Evolutionary conservation across 2,113 vertebrate genomes (phyloP), one percentile per base, ranked within the genome.

Genomic region (Oreocharis arfaki): DNA sequence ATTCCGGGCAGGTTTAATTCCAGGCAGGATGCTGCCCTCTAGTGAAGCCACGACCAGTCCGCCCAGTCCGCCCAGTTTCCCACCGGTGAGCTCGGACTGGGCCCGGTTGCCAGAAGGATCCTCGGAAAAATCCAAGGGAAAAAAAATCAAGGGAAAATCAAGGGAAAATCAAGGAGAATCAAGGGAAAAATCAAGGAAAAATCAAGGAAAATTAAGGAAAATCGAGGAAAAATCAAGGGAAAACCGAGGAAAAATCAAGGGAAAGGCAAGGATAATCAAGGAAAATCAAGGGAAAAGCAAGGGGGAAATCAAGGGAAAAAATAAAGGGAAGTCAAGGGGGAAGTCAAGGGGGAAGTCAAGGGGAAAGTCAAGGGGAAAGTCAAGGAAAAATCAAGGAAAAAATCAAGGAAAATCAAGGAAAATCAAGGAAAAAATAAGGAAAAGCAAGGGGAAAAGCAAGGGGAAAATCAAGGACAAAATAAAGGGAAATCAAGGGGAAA

Each of bases 21-120:
- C 77, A 80, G 95, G 93, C 91, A 7, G 70, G 93, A 60, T 91
- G 95, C 93, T 94, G 95, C 96, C 95, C 96, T 92, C 96, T 96
- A 93, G 91, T 84, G 96, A 56, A 21, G 77, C 28, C 24, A 12
- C 6, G 13, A 7, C 44, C 71, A 5, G 50, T 8, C 4, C 9
- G 3, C 11, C 55, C 55, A 33, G 55, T 56, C 28, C 49, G 44
- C 49, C 81, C 33, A n/a, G n/a, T n/a, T n/a, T n/a, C n/a, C n/a
- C n/a, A n/a, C 30, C 0, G 0, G 14, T 6, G 6, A 3, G 0
- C 30, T 47, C 7, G 1, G 4, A 11, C 70, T 32, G 86, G 71
- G 53, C 24, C 18, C 74, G 1, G 74, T 2, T n/a, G 13, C 35
- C 5, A 1, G 1, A 14, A 1, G 0, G 11, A 3, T 6, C 44